Base-by-base conservation (phyloP, 1,140 invertebrate species). In the Lycorma delicatula region DNA sequence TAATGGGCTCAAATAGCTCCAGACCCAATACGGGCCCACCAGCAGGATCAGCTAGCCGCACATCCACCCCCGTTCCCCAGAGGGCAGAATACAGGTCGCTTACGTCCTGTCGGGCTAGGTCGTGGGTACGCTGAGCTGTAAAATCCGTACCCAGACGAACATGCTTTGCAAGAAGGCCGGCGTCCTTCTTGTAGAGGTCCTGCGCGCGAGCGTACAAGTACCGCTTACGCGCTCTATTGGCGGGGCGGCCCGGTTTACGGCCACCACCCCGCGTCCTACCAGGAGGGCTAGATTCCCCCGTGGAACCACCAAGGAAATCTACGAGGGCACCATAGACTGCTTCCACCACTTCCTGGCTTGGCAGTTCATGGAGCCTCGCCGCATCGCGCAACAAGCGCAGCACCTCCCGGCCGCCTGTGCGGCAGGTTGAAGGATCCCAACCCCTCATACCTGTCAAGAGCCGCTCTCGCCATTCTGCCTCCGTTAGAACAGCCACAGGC, bases 1-100 rank as follows among this genome's bases (percentile, higher is more conserved):
- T 31, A 4, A 65, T 49, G 0, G 61, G 60, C 4, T 18, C 13
- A 16, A 65, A 47, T 0, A 55, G 9, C 6, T 58, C 36, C 26
- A 27, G 25, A 12, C 36, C 38, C 11, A 46, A 50, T 6, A 26
- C 2, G 9, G 25, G 13, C 11, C n/a, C 1, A 2, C 26, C 13
- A 27, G 41, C 31, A 27, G 13, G 5, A 6, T 25, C 48, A n/a
- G 25, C 38, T 34, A 31, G 7, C n/a, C 49, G 26, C 6, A 25
- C 47, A 1, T 50, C 52, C 11, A 34, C 58, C 3, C 5, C 28
- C 1, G n/a, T 29, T 1, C 60, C 46, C 58, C 60, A 64, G 13
- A 62, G 25, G 0, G 26, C 13, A 1, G 13, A 12, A 23, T 64
- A 64, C 6, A 62, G 20, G 9, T 52, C n/a, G 11, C 34, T 1